Base-by-base conservation (phyloP, 2,797 vertebrate genomes). In the Sebastes diaconus region DNA sequence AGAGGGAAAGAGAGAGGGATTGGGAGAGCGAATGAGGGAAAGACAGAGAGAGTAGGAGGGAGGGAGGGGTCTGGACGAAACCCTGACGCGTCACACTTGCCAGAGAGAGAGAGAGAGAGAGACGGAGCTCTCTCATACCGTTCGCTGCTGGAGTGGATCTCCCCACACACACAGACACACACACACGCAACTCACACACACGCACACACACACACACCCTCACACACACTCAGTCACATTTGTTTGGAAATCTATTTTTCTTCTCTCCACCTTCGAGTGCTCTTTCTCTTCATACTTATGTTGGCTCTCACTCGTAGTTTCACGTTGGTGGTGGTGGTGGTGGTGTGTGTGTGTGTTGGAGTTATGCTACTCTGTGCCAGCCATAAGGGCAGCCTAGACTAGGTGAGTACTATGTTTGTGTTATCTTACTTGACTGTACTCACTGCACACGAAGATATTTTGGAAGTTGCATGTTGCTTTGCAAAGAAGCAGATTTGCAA, bases 361-460 rank as follows among this genome's bases (percentile, higher is more conserved):
- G 90, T 91, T 86, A 89, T 92, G 93, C 90, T 72, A 87, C 84
- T 86, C 76, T 87, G 84, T 93, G 84, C 87, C 89, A 88, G 90
- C 90, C 90, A 80, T 91, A 89, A 93, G 80, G 76, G 88, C 92
- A 93, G 87, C 93, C 89, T 88, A 90, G 84, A 90, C 77, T 93
- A 95, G 94, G 95, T 95, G 92, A 95, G 95, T 94, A 92, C 80
- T 72, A 55, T 73, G 20, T 88, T 82, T 68, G 68, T 83, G 70
- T 90, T 86, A 18, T 80, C 70, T 8, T 75, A 70, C 81, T 81
- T 87, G 29, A 36, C 42, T 85, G 54, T 22, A 29, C 50, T 84
- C 68, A 68, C 57, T 80, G 36, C 50, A 70, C 58, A 73, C 29
- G 59, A 6, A 5, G 61, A 20, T 39, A 24, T 81, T 77, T 68